Evolutionary conservation across 2,797 vertebrate genomes (phyloP).

Genomic region (Tragelaphus oryx): DNA sequence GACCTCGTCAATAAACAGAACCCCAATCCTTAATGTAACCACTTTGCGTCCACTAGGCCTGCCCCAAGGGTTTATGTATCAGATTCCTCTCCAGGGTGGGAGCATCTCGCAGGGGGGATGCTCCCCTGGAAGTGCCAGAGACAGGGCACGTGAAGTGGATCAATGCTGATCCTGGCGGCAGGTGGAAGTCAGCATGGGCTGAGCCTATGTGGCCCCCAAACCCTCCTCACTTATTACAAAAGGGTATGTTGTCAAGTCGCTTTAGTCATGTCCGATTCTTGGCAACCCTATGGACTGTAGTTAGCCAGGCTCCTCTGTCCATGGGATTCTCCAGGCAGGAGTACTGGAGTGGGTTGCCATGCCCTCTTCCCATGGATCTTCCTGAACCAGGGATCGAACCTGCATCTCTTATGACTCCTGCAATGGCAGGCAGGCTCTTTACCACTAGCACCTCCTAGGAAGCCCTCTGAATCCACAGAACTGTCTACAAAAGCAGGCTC

Average conservation of each 20-base stretch:
- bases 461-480: neutral
- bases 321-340: neutral
- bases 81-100: neutral
- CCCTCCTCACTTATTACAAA: neutral
- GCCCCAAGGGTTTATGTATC: neutral
- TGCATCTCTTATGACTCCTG: neutral
- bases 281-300: neutral
- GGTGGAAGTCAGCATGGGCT: neutral
- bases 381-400: neutral
- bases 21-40: constrained; percentile 67
- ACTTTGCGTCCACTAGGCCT: neutral
- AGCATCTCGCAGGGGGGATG: neutral
- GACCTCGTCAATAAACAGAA: constrained; percentile 84
- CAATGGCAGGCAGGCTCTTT: neutral
- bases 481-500: neutral
- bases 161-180: neutral
- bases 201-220: neutral
- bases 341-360: neutral
- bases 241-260: neutral
- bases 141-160: accelerated
- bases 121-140: neutral
- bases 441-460: neutral
- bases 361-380: neutral
- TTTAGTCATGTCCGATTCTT: neutral
- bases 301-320: neutral